Conservation (phyloP, 2,113 vertebrate genomes). For the Petrocephalus zakoni region DNA sequence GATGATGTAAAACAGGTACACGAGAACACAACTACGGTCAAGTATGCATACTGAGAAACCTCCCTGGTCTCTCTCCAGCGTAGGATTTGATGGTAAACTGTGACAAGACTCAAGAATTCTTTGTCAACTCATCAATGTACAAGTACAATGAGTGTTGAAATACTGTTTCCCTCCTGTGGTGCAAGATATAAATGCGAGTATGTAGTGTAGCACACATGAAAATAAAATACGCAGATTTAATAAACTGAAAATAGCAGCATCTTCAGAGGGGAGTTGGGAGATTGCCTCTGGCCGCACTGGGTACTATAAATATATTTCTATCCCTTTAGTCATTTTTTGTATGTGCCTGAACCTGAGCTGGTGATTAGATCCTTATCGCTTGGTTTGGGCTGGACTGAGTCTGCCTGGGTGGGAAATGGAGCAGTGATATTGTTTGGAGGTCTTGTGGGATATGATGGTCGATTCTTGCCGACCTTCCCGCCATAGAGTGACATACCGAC, state of each 20-base stretch:
- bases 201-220: background rate
- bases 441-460: background rate
- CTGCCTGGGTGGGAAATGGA: background rate
- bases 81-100: background rate
- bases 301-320: background rate
- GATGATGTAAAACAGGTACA: background rate
- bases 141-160: background rate
- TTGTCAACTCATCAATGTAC: background rate
- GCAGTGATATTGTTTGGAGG: background rate
- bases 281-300: background rate
- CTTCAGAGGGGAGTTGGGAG: background rate
- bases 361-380: background rate
- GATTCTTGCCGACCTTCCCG: background rate
- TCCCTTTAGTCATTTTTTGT: background rate
- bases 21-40: background rate
- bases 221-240: background rate
- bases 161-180: background rate
- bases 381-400: background rate
- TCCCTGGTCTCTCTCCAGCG: background rate
- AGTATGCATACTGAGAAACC: background rate
- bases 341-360: background rate
- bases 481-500: conserved; percentile 89
- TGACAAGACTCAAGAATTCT: background rate
- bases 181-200: background rate
- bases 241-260: background rate